Percentiles rank a stretch among this genome's conserved stretches.
Evolutionary conservation across 2,113 vertebrate species (phyloP).

Genomic region (Dipodomys stephensi): DNA sequence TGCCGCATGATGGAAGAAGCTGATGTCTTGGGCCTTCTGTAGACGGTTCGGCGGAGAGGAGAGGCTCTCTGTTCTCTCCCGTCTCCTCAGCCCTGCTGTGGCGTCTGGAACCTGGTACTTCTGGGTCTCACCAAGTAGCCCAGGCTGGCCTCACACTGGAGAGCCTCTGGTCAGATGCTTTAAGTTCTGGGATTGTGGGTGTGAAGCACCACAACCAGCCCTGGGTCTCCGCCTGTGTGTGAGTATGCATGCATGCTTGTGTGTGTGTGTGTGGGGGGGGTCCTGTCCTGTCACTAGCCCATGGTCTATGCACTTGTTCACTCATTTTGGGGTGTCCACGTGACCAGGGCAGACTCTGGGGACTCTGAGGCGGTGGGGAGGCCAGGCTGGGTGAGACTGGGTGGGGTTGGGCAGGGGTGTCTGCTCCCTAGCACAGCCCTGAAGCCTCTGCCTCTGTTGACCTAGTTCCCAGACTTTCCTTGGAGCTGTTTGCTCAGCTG

Average conservation of each 20-base stretch:
- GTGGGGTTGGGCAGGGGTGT: neutral
- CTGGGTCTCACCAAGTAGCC: neutral
- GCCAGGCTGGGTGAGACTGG: too few species aligned
- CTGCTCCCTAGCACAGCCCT: neutral
- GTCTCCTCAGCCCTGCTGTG: neutral
- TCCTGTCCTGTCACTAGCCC: neutral
- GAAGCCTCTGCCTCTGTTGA: slow-evolving; percentile 34
- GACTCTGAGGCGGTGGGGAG: neutral
- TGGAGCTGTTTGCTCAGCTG: slow-evolving; percentile 67
- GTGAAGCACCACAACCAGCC: neutral
- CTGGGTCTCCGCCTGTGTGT: neutral
- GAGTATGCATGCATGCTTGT: accelerated
- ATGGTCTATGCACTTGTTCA: neutral
- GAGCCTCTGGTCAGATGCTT: neutral
- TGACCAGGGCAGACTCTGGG: neutral
- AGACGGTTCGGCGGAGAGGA: neutral
- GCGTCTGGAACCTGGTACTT: neutral
- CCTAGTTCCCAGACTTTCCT: slow-evolving; percentile 33
- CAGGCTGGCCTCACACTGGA: neutral
- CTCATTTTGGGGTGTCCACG: neutral
- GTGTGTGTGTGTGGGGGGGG: too few species aligned
- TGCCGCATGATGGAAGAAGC: neutral
- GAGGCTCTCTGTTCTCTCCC: neutral
- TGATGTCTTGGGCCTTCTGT: neutral
- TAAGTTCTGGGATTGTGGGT: neutral